phyloP scores from a whole-genome alignment of 2,888 invertebrate species.

The Proisotoma minuta region DNA sequence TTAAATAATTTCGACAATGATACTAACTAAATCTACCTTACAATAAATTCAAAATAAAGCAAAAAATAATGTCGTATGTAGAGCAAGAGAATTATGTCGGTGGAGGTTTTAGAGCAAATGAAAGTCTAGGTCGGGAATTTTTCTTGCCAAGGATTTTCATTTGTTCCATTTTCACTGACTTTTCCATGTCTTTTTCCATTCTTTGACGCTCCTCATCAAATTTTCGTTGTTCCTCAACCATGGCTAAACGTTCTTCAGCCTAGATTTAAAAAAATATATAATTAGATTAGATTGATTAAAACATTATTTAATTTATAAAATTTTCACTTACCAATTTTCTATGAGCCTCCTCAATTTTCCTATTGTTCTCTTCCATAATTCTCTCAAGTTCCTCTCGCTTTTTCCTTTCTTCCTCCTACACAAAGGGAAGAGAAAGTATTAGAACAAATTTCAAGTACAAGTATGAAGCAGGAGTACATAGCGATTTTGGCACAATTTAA shows the following conservation, averaged over 20 bases:
- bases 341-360: conserved; percentile 95
- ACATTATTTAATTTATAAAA: neutral
- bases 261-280: conserved; percentile 51
- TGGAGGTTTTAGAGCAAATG: conserved; percentile 78
- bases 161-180: conserved; percentile 87
- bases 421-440: conserved; percentile 48
- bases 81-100: conserved; percentile 8
- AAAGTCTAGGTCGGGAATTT: conserved; percentile 91
- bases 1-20: too few species aligned
- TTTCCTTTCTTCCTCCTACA: conserved; percentile 93
- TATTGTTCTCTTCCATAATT: conserved; percentile 96
- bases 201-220: conserved; percentile 93
- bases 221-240: conserved; percentile 93
- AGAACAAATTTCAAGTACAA: conserved; percentile 6
- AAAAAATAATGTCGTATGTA: too few species aligned
- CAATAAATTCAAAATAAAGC: too few species aligned
- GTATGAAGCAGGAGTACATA: neutral
- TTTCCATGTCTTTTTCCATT: conserved; percentile 88
- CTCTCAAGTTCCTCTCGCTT: conserved; percentile 92
- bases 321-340: conserved; percentile 78
- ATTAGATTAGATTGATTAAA: neutral
- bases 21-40: too few species aligned
- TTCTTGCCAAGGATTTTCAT: conserved; percentile 95
- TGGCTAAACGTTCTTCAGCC: conserved; percentile 94
- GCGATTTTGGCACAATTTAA: neutral